phyloP scores from a whole-genome alignment of 2,797 vertebrate species.

The Carapus acus region DNA sequence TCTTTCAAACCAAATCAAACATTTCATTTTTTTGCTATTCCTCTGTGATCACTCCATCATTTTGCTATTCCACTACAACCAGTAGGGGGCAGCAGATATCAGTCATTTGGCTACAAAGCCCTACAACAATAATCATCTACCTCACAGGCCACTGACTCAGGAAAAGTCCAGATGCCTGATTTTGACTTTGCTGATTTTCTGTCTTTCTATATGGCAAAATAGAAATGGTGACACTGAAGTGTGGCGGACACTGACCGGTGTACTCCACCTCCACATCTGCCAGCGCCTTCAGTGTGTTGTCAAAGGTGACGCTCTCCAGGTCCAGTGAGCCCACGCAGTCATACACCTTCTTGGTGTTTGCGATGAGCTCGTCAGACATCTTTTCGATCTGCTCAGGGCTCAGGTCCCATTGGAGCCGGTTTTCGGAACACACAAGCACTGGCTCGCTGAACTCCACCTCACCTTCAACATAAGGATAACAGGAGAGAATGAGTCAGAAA shows the following conservation, averaged over 20 bases:
- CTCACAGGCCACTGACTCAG: too few species aligned
- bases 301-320: conserved; percentile 71
- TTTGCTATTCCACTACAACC: too few species aligned
- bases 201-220: too few species aligned
- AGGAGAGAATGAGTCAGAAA: too few species aligned
- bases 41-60: too few species aligned
- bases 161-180: too few species aligned
- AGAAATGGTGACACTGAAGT: background rate
- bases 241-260: conserved; percentile 71
- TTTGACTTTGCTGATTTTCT: too few species aligned
- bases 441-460: conserved; percentile 68
- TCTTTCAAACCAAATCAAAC: too few species aligned
- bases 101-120: too few species aligned
- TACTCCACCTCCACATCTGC: conserved; percentile 90
- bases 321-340: conserved; percentile 79
- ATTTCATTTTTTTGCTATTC: too few species aligned
- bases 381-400: conserved; percentile 74
- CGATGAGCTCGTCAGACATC: conserved; percentile 75
- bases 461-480: conserved; percentile 49
- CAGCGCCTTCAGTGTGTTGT: conserved; percentile 84
- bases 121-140: too few species aligned
- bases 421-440: conserved; percentile 51
- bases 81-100: too few species aligned
- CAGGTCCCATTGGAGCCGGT: conserved; percentile 85
- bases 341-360: conserved; percentile 82